Evolutionary conservation across 2,797 vertebrate species (phyloP).

Genomic region (Ibycter americanus): DNA sequence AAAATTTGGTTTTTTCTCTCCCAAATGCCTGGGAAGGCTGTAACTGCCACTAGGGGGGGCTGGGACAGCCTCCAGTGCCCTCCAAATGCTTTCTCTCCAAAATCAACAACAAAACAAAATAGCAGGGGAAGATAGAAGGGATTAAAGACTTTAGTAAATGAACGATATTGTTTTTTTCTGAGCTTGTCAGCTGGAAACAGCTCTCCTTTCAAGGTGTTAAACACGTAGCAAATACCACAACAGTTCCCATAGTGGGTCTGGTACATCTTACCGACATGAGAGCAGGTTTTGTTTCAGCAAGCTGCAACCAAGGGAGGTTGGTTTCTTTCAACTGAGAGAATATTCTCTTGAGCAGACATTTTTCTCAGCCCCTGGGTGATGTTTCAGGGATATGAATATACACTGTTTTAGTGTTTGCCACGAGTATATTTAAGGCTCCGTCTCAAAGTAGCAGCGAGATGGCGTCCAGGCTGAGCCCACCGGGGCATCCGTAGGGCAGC

Average conservation of each 20-base stretch:
- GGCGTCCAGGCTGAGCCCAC: background rate
- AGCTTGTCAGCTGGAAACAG: background rate
- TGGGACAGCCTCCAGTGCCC: background rate
- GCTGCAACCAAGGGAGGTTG: background rate
- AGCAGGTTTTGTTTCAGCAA: conserved; percentile 1
- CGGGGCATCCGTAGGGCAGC: background rate
- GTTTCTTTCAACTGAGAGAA: background rate
- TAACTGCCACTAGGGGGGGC: conserved; percentile 50
- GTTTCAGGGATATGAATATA: background rate
- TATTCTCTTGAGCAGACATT: background rate
- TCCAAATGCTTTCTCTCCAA: background rate
- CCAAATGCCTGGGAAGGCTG: background rate
- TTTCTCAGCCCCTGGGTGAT: background rate
- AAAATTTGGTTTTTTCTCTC: background rate
- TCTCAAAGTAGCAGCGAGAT: background rate
- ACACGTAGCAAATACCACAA: background rate
- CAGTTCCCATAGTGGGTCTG: background rate
- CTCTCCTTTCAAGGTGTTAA: background rate
- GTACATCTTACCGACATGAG: accelerated
- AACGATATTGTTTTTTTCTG: background rate
- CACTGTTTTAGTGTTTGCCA: background rate
- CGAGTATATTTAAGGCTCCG: background rate
- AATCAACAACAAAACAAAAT: conserved; percentile 1
- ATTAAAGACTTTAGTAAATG: background rate
- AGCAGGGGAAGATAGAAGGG: background rate